These are phyloP conservation scores for Geotrupes spiniger DNA, from an alignment of 2,888 invertebrate genomes.

Conservation along the genomic window DNA sequence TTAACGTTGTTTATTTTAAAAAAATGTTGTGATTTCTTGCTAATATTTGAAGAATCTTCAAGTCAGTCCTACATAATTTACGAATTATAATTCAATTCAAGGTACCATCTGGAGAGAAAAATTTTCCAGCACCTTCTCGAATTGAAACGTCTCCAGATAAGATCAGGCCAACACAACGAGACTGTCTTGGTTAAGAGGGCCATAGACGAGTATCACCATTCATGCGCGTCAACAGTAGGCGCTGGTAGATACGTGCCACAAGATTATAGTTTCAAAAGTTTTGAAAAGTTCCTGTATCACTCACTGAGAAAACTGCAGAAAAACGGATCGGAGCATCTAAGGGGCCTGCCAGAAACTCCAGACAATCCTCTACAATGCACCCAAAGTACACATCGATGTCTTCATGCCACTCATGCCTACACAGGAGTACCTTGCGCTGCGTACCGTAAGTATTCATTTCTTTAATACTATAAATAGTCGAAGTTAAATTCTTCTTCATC, in stretches of 20 bases:
- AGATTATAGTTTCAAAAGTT: slow-evolving; percentile 71
- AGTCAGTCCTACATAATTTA: no score
- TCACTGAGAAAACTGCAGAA: slow-evolving; percentile 76
- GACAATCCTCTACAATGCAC: slow-evolving; percentile 81
- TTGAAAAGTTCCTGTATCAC: slow-evolving; percentile 86
- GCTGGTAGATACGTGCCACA: slow-evolving; percentile 63
- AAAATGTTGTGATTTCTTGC: neutral
- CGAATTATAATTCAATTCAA: slow-evolving; percentile 39
- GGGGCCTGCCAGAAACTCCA: slow-evolving; percentile 45
- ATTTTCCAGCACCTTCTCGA: slow-evolving; percentile 92
- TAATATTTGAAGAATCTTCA: neutral
- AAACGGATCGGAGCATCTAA: slow-evolving; percentile 62
- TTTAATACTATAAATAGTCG: neutral
- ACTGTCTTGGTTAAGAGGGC: slow-evolving; percentile 83
- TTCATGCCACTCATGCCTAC: slow-evolving; percentile 88
- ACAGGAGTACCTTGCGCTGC: slow-evolving; percentile 86
- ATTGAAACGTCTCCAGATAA: slow-evolving; percentile 86
- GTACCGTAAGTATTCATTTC: slow-evolving; percentile 65
- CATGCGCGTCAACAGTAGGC: slow-evolving; percentile 66
- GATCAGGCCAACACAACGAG: slow-evolving; percentile 85
- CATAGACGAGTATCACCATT: slow-evolving; percentile 78
- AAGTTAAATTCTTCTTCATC: slow-evolving; percentile 44
- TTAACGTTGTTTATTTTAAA: no score
- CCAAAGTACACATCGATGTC: slow-evolving; percentile 83
- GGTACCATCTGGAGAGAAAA: slow-evolving; percentile 87